A percentile compares a stretch with the other conserved stretches of the same genome.
phyloP scores from a whole-genome alignment of 2,888 invertebrate species.

The Coronaproctus castanopsis region DNA sequence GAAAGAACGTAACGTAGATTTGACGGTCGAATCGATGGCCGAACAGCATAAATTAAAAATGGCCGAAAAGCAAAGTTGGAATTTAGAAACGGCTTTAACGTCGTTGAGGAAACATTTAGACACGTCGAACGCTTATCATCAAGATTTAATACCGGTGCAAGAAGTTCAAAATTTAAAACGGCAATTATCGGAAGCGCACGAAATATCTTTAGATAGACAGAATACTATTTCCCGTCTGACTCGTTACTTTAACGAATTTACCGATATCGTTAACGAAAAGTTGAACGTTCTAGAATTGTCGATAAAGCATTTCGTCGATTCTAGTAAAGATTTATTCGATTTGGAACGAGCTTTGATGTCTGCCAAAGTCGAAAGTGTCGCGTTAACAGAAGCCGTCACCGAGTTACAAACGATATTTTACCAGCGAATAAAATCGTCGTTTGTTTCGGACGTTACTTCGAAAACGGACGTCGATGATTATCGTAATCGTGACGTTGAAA shows the following conservation, averaged over 20 bases:
- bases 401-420: conserved; percentile 3
- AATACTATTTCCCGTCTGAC: conserved; percentile 4
- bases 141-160: conserved; percentile 6
- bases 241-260: conserved; percentile 4
- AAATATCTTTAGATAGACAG: conserved; percentile 8
- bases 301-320: neutral
- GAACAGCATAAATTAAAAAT: conserved; percentile 10
- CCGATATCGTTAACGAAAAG: conserved; percentile 1
- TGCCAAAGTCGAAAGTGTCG: conserved; percentile 1
- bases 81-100: conserved; percentile 4
- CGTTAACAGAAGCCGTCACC: conserved; percentile 1
- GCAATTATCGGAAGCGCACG: conserved; percentile 10
- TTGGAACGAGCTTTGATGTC: neutral
- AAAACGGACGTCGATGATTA: neutral
- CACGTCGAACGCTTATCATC: conserved; percentile 1
- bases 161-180: conserved; percentile 10
- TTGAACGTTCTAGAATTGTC: conserved; percentile 1
- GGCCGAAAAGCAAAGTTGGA: conserved; percentile 6
- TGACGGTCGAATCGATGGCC: conserved; percentile 5
- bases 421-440: neutral
- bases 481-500: neutral
- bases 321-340: neutral
- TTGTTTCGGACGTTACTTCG: neutral
- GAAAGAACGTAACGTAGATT: conserved; percentile 2
- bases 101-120: conserved; percentile 5